Evolutionary conservation across 1,140 invertebrate genomes (phyloP).

Genomic region (Heliconius hermathena): DNA sequence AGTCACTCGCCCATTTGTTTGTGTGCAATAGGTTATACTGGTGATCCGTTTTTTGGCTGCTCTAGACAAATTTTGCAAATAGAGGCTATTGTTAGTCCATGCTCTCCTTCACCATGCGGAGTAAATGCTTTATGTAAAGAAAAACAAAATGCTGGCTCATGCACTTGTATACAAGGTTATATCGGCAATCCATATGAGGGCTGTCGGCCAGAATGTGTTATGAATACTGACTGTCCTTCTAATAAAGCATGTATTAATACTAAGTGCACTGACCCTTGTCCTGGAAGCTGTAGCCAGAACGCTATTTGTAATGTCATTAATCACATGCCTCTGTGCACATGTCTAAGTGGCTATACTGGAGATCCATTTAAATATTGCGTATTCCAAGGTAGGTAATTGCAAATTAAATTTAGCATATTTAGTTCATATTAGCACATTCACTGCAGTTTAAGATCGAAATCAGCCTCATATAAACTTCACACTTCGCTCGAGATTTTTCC

Average conservation of each 20-base stretch:
- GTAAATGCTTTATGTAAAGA: constrained; percentile 87
- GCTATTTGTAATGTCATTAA: constrained; percentile 87
- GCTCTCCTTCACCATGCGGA: constrained; percentile 87
- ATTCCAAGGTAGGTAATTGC: constrained; percentile 66
- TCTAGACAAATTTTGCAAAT: constrained; percentile 55
- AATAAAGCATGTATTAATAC: constrained; percentile 83
- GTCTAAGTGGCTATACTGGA: constrained; percentile 86
- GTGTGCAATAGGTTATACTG: constrained; percentile 84
- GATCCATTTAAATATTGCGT: constrained; percentile 87
- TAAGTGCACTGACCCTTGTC: constrained; percentile 86
- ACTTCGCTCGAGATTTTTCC: no score
- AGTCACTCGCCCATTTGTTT: constrained; percentile 89
- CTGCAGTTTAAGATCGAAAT: no score
- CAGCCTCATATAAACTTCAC: no score
- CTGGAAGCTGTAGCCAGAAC: constrained; percentile 83
- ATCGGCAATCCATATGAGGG: constrained; percentile 88
- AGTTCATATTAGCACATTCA: not conserved
- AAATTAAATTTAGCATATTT: constrained; percentile 1
- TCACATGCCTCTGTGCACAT: constrained; percentile 85
- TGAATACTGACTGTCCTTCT: constrained; percentile 86
- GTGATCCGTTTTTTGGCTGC: constrained; percentile 87
- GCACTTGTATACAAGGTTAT: constrained; percentile 85
- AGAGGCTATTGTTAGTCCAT: constrained; percentile 79
- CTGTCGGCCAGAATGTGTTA: constrained; percentile 87
- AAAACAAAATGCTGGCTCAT: constrained; percentile 85